These are phyloP conservation scores for Scaptomyza pallida DNA, from an alignment of 1,140 invertebrate species.

Conservation along the genomic window DNA sequence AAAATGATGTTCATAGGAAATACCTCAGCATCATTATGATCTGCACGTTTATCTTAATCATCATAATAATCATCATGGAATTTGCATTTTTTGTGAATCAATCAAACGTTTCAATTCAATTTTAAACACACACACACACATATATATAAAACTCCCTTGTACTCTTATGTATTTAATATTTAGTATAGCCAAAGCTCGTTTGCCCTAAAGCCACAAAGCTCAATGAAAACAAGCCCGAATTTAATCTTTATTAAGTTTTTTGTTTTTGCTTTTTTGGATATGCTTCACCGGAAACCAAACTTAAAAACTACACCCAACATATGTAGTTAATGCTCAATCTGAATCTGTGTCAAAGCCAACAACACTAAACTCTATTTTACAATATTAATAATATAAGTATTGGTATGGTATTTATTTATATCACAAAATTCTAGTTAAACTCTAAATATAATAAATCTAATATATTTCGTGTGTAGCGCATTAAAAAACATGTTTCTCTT, in stretches of 20 bases:
- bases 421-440: neutral
- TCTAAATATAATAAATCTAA: neutral
- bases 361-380: neutral
- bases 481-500: neutral
- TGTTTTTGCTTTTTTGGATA: neutral
- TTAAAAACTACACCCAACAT: conserved; percentile 1
- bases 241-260: conserved; percentile 5
- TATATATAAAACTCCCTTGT: conserved; percentile 4
- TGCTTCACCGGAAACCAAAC: conserved; percentile 12
- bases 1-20: conserved; percentile 73
- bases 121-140: conserved; percentile 13
- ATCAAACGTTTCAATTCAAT: conserved; percentile 59
- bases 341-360: conserved; percentile 16
- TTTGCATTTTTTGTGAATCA: conserved; percentile 80
- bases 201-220: conserved; percentile 31
- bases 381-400: neutral
- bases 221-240: conserved; percentile 40
- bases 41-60: conserved; percentile 7
- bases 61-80: conserved; percentile 24
- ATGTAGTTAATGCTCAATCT: neutral
- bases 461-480: neutral
- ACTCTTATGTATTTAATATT: neutral
- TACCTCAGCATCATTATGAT: conserved; percentile 60
- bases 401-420: neutral
- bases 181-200: conserved; percentile 12